Percentiles rank a stretch among this genome's conserved stretches.
phyloP scores from a whole-genome alignment of 2,797 vertebrate species.

The Babyrousa celebensis region DNA sequence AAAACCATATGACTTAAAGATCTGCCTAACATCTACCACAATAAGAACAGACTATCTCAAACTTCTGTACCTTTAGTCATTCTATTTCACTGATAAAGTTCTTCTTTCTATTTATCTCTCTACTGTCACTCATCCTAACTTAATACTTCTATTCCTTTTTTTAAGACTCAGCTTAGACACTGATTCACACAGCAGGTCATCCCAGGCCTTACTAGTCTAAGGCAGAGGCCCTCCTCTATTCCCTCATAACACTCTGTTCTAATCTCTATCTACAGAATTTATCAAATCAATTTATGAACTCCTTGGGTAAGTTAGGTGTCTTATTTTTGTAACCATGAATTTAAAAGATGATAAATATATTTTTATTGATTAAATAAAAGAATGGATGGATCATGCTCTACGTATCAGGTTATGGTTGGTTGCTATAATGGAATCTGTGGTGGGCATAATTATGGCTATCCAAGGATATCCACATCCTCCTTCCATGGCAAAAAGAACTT shows the following conservation, averaged over 20 bases:
- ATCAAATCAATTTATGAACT: conserved; percentile 22
- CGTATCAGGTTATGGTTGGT: background rate
- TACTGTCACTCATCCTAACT: background rate
- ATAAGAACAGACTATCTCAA: background rate
- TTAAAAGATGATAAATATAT: conserved; percentile 7
- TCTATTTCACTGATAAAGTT: conserved; percentile 20
- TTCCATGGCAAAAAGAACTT: background rate
- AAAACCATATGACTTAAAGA: background rate
- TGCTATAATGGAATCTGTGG: background rate
- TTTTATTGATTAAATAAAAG: conserved; percentile 14
- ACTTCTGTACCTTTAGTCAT: background rate
- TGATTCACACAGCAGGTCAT: background rate
- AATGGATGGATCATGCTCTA: background rate
- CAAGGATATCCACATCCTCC: background rate
- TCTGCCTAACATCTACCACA: background rate
- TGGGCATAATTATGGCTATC: background rate
- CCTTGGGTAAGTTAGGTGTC: background rate
- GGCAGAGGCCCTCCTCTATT: background rate
- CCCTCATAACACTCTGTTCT: background rate
- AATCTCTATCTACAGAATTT: conserved; percentile 11
- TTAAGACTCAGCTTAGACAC: background rate
- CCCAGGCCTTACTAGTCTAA: background rate
- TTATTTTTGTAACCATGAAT: conserved; percentile 2
- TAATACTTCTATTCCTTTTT: background rate
- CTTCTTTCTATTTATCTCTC: background rate